Conservation (phyloP, 2,113 vertebrate genomes). For the Ochotona princeps region DNA sequence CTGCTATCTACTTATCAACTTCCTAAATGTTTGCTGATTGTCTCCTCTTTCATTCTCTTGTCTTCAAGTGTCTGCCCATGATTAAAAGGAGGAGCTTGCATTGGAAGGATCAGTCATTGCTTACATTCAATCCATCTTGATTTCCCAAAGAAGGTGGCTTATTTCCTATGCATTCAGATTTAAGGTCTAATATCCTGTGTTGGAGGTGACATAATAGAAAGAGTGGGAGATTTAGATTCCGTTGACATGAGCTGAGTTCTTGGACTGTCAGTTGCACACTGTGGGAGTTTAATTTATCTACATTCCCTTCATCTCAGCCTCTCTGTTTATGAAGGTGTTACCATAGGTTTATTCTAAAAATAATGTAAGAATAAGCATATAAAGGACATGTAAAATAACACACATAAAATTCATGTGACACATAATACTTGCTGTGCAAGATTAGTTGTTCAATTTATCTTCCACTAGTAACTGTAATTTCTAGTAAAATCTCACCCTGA, state of each 20-base stretch:
- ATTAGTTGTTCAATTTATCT: slow-evolving; percentile 1
- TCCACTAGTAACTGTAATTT: not conserved
- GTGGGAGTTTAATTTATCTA: not conserved
- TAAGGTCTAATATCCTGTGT: not conserved
- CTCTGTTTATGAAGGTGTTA: slow-evolving; percentile 1
- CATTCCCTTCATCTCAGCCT: not conserved
- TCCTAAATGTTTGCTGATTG: not conserved
- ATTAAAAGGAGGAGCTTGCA: not conserved
- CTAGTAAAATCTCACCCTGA: not conserved
- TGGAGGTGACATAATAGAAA: not conserved
- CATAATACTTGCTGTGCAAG: not conserved
- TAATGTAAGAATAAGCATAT: not conserved
- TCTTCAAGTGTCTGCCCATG: not conserved
- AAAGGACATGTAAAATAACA: slow-evolving; percentile 6
- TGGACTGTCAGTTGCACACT: not conserved
- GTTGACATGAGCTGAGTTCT: not conserved
- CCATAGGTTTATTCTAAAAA: slow-evolving; percentile 2
- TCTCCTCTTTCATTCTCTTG: slow-evolving; percentile 18
- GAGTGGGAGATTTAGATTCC: not conserved
- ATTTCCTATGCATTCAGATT: not conserved
- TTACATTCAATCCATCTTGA: not conserved
- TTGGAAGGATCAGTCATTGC: not conserved
- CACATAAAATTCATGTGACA: not conserved
- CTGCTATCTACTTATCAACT: not conserved
- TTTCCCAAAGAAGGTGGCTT: not conserved